A percentile compares a stretch with the other conserved stretches of the same genome.
phyloP scores from a whole-genome alignment of 1,140 invertebrate genomes.

The Oppia nitens region DNA sequence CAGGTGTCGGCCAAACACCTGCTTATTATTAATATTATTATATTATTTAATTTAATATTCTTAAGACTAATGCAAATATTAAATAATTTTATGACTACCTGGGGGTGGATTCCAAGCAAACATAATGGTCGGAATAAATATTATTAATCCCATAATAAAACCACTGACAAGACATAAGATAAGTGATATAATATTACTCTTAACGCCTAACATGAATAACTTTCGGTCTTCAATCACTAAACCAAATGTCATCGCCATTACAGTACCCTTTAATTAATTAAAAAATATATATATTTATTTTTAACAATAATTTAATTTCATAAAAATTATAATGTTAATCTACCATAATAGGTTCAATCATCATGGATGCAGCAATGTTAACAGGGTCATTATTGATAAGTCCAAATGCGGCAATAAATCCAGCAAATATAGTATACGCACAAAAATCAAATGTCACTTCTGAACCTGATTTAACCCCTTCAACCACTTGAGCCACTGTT shows the following conservation, averaged over 20 bases:
- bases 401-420: constrained; percentile 45
- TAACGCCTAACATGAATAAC: constrained; percentile 43
- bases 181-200: constrained; percentile 47
- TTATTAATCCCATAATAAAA: constrained; percentile 20
- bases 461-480: constrained; percentile 53
- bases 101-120: constrained; percentile 16
- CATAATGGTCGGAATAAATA: constrained; percentile 6
- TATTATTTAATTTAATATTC: too few species aligned
- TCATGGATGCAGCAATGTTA: constrained; percentile 66
- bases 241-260: constrained; percentile 65
- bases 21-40: neutral
- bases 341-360: constrained; percentile 63
- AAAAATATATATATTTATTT: too few species aligned
- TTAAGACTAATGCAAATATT: too few species aligned
- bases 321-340: too few species aligned
- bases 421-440: constrained; percentile 33
- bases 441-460: constrained; percentile 64
- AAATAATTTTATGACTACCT: neutral
- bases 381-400: constrained; percentile 60
- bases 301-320: too few species aligned
- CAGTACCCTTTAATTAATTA: too few species aligned
- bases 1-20: constrained; percentile 17
- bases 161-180: constrained; percentile 47
- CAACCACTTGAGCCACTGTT: constrained; percentile 60
- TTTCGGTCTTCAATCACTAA: constrained; percentile 51